Base-by-base conservation (phyloP, 2,888 invertebrate genomes). In the Amblyteles armatorius region DNA sequence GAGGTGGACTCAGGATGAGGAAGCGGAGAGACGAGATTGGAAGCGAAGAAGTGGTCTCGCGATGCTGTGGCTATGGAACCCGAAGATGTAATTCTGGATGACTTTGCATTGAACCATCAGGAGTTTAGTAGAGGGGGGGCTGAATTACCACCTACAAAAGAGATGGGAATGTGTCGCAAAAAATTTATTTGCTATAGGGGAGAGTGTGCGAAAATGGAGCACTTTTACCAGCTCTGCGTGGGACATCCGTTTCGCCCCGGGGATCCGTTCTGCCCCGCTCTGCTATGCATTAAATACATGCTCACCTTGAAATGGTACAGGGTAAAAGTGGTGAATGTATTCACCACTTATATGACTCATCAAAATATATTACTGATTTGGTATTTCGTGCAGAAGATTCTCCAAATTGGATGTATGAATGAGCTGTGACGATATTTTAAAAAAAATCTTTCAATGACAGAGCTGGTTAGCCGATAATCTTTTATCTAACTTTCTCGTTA, bases 401-500 rank as follows among this genome's bases (percentile, higher is more conserved):
- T 48, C 4, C 44, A 16, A 16, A 48, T 48, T 4, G 5, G 44
- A 16, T 3, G 16, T 16, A 44, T 13, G 13, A 44, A 44, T 13
- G 44, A 44, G 11, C 3, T 13, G 11, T 13, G 1, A 13, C 44
- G 44, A 44, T 44, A 44, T 44, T 13, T 13, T 1, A 11, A 40
- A 33, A 11, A 36, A 40, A 11, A 0, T 0, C 2, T 9, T 40
- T 40, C 40, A 40, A 1, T 40, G 40, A 57, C 3, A 2, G 11
- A 57, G 11, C 26, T 13, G 7, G 3, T 57, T 26, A 13, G 4
- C 13, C 33, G n/a, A 22, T 16, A 85, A 86, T 88, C 90, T 88
- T 36, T 36, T 88, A 86, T 13, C 80, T 36, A 44, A 63, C 72
- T 90, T 11, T 6, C 85, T 90, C 79, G 76, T 90, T 89, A 88